Conservation (phyloP, 2,888 invertebrate species). For the Meghimatium bilineatum region DNA sequence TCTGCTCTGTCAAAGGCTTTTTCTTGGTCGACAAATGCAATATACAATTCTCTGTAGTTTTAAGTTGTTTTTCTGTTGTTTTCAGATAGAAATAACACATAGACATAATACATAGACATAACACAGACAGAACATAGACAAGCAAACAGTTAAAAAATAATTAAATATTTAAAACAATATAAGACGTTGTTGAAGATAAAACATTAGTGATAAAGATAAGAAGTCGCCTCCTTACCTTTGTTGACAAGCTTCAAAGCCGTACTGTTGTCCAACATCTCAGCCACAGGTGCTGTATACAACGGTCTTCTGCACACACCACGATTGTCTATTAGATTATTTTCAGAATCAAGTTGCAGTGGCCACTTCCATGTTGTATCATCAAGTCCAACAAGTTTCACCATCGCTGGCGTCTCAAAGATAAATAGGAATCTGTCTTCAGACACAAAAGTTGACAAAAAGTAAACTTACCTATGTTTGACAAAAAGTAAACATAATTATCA, state of each 20-base stretch:
- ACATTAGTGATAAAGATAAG: no score
- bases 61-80: no score
- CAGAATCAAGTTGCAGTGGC: not conserved
- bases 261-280: not conserved
- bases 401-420: not conserved
- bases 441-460: not conserved
- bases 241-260: conserved; percentile 4
- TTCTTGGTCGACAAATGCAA: no score
- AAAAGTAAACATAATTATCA: no score
- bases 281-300: not conserved
- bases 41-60: no score
- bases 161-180: no score
- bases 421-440: conserved; percentile 8
- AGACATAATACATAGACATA: no score
- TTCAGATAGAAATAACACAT: no score
- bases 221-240: not conserved
- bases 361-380: not conserved
- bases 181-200: no score
- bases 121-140: no score
- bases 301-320: not conserved
- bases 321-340: not conserved
- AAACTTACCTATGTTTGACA: not conserved
- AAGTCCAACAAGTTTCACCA: not conserved
- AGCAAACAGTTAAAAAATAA: no score
- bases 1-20: no score